Evolutionary conservation across 2,113 vertebrate genomes (phyloP).

Genomic region (Fregata magnificens): DNA sequence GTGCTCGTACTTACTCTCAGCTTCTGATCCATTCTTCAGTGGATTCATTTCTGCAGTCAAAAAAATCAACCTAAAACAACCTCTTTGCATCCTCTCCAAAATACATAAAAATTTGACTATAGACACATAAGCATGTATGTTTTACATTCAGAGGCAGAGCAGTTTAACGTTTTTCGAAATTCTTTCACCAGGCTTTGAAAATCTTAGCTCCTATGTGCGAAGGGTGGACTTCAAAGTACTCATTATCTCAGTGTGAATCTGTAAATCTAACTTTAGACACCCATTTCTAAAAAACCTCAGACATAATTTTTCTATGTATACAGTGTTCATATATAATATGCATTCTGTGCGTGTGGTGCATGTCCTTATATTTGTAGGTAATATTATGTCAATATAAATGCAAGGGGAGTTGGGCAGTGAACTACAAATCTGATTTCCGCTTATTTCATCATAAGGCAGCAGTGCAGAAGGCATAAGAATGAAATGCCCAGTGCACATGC

Average conservation of each 20-base stretch:
- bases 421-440: not conserved
- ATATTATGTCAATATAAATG: not conserved
- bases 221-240: constrained; percentile 22
- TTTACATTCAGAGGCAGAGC: not conserved
- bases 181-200: constrained; percentile 6
- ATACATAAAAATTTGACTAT: not conserved
- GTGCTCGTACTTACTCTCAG: not conserved
- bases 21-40: not conserved
- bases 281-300: not conserved
- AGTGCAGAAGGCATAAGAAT: not conserved
- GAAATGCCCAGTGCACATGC: not conserved
- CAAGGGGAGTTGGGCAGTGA: not conserved
- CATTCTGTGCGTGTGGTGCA: not conserved
- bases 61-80: not conserved
- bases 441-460: not conserved
- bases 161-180: constrained; percentile 24
- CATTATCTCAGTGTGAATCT: not conserved
- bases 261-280: not conserved
- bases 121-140: not conserved
- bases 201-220: not conserved
- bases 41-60: not conserved
- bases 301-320: not conserved
- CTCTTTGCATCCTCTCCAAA: not conserved
- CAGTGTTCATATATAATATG: not conserved
- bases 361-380: not conserved